These are phyloP conservation scores for Hydraecia micacea DNA, from an alignment of 2,888 invertebrate genomes.

Conservation along the genomic window DNA sequence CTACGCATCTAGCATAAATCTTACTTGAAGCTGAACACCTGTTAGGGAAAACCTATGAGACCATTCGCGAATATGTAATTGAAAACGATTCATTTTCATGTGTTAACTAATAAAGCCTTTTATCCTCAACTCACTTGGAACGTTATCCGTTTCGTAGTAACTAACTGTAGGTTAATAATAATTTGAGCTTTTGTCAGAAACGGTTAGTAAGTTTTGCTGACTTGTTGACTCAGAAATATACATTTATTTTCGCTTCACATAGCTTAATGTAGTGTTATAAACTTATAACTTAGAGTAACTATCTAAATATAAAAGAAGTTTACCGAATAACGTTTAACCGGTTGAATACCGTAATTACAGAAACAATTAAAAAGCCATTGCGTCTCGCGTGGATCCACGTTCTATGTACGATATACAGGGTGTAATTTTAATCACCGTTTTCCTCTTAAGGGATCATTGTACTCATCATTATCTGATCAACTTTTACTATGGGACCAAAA, in stretches of 20 bases:
- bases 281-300: background rate
- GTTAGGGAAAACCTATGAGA: slow-evolving; percentile 32
- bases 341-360: no score
- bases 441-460: no score
- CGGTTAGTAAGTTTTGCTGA: background rate
- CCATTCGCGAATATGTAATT: slow-evolving; percentile 1
- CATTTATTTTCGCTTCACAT: background rate
- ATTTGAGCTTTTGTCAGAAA: background rate
- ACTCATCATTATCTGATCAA: no score
- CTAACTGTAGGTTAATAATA: no score
- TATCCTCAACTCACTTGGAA: background rate
- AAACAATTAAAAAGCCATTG: no score
- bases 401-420: no score
- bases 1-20: slow-evolving; percentile 26
- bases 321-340: no score
- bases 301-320: no score
- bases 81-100: background rate
- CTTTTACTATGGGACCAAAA: no score
- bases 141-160: background rate
- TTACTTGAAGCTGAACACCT: slow-evolving; percentile 27
- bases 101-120: background rate
- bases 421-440: no score
- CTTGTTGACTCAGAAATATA: background rate
- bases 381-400: no score
- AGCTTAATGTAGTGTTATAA: background rate